phyloP scores from a whole-genome alignment of 2,888 invertebrate species.

The Rhingia rostrata region DNA sequence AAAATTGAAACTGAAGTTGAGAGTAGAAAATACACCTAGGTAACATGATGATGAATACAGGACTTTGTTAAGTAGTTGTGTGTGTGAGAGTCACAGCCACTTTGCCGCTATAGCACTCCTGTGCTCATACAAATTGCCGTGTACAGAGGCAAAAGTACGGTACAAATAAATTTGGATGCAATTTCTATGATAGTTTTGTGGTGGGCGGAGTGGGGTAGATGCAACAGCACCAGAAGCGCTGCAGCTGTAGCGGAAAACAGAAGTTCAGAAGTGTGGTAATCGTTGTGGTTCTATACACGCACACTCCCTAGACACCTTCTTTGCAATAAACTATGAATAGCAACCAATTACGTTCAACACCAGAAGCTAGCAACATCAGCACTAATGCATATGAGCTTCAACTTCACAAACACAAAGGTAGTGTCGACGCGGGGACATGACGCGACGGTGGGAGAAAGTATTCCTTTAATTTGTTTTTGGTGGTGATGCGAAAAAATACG shows the following conservation, averaged over 20 bases:
- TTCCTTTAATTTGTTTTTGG: constrained; percentile 64
- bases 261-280: constrained; percentile 67
- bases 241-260: constrained; percentile 18
- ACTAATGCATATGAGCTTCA: constrained; percentile 31
- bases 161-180: constrained; percentile 53
- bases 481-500: constrained; percentile 16
- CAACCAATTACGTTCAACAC: constrained; percentile 63
- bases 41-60: constrained; percentile 41
- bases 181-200: constrained; percentile 33
- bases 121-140: constrained; percentile 19
- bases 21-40: constrained; percentile 25
- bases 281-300: constrained; percentile 62
- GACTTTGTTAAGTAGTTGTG: constrained; percentile 39
- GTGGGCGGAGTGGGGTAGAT: neutral
- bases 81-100: constrained; percentile 34
- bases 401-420: neutral
- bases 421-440: neutral
- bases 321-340: constrained; percentile 65
- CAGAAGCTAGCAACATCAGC: constrained; percentile 4
- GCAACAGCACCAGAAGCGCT: constrained; percentile 18
- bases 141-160: constrained; percentile 10
- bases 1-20: constrained; percentile 43
- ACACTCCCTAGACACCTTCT: constrained; percentile 45
- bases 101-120: constrained; percentile 28
- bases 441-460: neutral